phyloP scores from a whole-genome alignment of 2,797 vertebrate genomes.

The Tragopan temminckii region DNA sequence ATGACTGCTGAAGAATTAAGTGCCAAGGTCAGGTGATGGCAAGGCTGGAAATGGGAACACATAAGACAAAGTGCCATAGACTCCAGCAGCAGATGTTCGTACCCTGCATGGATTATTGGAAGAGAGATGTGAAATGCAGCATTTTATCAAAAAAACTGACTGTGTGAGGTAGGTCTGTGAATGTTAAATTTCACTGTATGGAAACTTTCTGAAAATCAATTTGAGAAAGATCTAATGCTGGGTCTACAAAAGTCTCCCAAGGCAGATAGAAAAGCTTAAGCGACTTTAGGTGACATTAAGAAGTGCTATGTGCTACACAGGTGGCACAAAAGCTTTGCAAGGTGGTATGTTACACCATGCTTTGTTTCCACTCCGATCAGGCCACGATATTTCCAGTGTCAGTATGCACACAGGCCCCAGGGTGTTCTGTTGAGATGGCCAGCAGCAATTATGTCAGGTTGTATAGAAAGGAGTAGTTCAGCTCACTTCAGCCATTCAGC shows the following conservation, averaged over 20 bases:
- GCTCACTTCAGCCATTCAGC: not conserved
- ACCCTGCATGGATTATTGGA: not conserved
- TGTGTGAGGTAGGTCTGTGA: not conserved
- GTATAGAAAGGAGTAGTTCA: not conserved
- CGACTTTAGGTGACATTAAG: not conserved
- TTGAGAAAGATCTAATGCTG: not conserved
- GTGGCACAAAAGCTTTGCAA: not conserved
- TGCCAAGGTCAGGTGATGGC: constrained; percentile 39
- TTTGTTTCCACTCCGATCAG: not conserved
- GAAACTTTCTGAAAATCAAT: not conserved
- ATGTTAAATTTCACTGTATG: not conserved
- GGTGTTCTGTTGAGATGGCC: not conserved
- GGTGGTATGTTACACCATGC: not conserved
- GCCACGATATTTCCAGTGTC: not conserved
- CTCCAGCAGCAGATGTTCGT: not conserved
- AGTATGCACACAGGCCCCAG: not conserved
- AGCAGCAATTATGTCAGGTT: not conserved
- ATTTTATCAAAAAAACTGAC: not conserved
- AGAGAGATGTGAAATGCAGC: not conserved
- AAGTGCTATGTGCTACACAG: not conserved
- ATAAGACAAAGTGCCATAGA: not conserved
- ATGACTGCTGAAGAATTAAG: constrained; percentile 35
- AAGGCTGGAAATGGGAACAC: constrained; percentile 44
- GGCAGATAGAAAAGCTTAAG: not conserved
- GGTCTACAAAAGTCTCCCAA: not conserved